Evolutionary conservation across 1,140 invertebrate genomes (phyloP).

Genomic region (Zophobas atratus): DNA sequence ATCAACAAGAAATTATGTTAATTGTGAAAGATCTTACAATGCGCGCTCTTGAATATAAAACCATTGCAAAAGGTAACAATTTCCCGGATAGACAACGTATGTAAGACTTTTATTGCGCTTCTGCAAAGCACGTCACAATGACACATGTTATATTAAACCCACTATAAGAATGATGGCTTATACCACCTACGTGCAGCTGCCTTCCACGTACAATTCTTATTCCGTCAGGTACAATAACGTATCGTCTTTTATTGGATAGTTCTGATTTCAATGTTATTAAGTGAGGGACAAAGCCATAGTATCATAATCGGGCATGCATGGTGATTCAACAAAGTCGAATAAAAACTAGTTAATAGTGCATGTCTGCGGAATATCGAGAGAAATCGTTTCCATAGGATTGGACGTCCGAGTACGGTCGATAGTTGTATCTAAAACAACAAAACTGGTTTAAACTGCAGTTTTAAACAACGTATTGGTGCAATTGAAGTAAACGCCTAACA

Average conservation of each 20-base stretch:
- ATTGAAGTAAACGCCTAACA: slow-evolving; percentile 50
- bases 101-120: slow-evolving; percentile 1
- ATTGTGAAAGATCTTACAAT: neutral
- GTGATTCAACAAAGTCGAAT: neutral
- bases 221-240: no score
- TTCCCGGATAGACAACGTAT: slow-evolving; percentile 4
- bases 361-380: slow-evolving; percentile 27
- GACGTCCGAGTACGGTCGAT: slow-evolving; percentile 3
- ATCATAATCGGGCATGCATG: neutral
- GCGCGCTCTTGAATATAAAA: slow-evolving; percentile 12
- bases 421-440: slow-evolving; percentile 30
- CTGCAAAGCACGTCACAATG: neutral
- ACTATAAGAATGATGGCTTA: neutral
- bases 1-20: neutral
- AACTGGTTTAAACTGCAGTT: slow-evolving; percentile 6
- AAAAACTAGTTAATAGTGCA: slow-evolving; percentile 37
- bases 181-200: no score
- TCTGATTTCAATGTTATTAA: slow-evolving; percentile 14
- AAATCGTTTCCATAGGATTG: slow-evolving; percentile 30
- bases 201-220: no score
- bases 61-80: neutral
- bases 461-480: neutral
- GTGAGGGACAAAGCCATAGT: slow-evolving; percentile 9
- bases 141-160: slow-evolving; percentile 2
- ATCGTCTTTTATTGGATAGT: neutral